A percentile compares a stretch with the other conserved stretches of the same genome.
Evolutionary conservation across 1,140 invertebrate genomes (phyloP).

Genomic region (Drosophila parabipectinata): DNA sequence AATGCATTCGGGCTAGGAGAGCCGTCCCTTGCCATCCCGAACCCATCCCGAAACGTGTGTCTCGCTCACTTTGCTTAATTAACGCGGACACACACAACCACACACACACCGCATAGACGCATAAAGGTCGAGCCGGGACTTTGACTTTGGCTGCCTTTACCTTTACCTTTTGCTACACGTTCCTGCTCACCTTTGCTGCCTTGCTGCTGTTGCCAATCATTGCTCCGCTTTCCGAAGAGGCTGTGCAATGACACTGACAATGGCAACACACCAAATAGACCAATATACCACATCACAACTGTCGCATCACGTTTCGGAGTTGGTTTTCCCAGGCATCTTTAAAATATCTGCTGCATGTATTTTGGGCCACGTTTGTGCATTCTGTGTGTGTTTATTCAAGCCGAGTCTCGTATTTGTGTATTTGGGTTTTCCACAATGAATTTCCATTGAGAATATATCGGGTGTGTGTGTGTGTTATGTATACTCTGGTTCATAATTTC

Average conservation of each 20-base stretch:
- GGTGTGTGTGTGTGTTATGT: conserved; percentile 65
- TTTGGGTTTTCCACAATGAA: conserved; percentile 62
- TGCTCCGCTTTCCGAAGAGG: conserved; percentile 52
- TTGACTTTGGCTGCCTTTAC: conserved; percentile 54
- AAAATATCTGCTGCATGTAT: conserved; percentile 32
- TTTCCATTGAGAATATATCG: conserved; percentile 53
- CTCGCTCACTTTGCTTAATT: conserved; percentile 82
- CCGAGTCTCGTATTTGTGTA: conserved; percentile 22
- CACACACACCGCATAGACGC: conserved; percentile 15
- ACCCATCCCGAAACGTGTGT: conserved; percentile 53
- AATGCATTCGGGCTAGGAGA: conserved; percentile 51
- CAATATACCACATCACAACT: conserved; percentile 67
- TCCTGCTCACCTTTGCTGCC: conserved; percentile 7
- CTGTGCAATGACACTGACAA: conserved; percentile 43
- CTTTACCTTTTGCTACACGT: conserved; percentile 47
- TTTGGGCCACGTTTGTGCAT: conserved; percentile 57
- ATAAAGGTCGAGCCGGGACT: conserved; percentile 68
- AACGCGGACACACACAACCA: conserved; percentile 57
- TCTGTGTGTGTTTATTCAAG: conserved; percentile 74
- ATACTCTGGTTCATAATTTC: conserved; percentile 73
- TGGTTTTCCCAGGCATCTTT: conserved; percentile 64
- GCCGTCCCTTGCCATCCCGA: conserved; percentile 3
- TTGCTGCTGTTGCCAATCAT: conserved; percentile 68
- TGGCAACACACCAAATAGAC: conserved; percentile 58
- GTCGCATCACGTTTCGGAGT: conserved; percentile 67